Evolutionary conservation across 2,113 vertebrate species (phyloP), one percentile per base, ranked within the genome.

Genomic region (Nibea coibor): DNA sequence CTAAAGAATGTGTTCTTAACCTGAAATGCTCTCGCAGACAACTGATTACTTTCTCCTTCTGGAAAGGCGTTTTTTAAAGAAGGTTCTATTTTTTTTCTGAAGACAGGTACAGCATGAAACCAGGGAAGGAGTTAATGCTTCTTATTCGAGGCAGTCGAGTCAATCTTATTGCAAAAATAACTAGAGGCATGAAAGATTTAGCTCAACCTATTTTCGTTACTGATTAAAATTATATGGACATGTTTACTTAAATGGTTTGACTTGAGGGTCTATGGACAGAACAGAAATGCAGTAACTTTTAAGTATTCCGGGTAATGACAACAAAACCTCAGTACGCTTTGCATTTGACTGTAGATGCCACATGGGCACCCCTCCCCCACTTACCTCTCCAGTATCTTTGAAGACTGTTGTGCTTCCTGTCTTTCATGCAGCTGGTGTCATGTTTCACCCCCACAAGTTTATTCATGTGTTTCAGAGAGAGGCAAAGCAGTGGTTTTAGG

Each of bases 331-430:
- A 91, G 80, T 82, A 70, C 28, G 68, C 85, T 87, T 88, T 81
- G 75, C 87, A 81, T 87, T 83, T 84, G 87, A 89, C 89, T 90
- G 86, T 86, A 82, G 65, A 82, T 88, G 87, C 89, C 82, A 88
- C 72, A 73, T 17, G 54, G 78, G 75, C 86, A 87, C 86, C 75
- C 85, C 53, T 66, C 64, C 82, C 87, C 84, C 69, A 63, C 80
- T 54, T 88, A 89, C 88, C 91, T 87, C 89, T 72, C 59, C 68
- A 78, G 80, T 87, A 68, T 87, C 73, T 87, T 77, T 85, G 69
- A 87, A 90, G 87, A 92, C 88, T 89, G 88, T 83, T 87, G 86
- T 88, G 87, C 88, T 91, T 93, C 90, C 91, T 91, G 80, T 89
- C 80, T 70, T 78, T 71, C 80, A 74, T 58, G 81, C 88, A 88